Evolutionary conservation across 2,888 invertebrate species (phyloP).

Genomic region (Stegophylla sp.): DNA sequence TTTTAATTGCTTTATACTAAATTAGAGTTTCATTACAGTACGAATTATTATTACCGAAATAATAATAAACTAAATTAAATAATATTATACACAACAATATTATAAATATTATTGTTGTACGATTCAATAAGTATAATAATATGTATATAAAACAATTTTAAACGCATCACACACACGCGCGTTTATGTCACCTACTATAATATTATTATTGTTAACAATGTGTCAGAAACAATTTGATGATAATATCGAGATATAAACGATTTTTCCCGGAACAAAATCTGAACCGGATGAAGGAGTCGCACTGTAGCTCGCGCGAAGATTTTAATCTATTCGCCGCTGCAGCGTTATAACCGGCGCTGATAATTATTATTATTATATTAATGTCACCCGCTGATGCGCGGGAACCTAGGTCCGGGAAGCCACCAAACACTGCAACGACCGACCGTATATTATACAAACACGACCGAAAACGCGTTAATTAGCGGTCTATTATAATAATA

Average conservation of each 20-base stretch:
- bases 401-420: constrained; percentile 52
- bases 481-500: too few relatives aligned
- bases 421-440: constrained; percentile 48
- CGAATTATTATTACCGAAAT: constrained; percentile 3
- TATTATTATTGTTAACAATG: not conserved
- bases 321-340: constrained; percentile 26
- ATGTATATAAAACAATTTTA: too few relatives aligned
- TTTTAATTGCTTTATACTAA: constrained; percentile 29
- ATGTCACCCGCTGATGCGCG: constrained; percentile 45
- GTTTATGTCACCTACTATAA: too few relatives aligned
- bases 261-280: constrained; percentile 56
- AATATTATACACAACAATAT: not conserved
- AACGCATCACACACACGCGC: too few relatives aligned
- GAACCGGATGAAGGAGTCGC: constrained; percentile 48
- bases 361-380: constrained; percentile 41
- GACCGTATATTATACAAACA: constrained; percentile 31
- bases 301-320: constrained; percentile 40
- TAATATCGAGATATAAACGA: constrained; percentile 19
- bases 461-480: constrained; percentile 35
- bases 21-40: not conserved
- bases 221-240: not conserved
- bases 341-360: not conserved
- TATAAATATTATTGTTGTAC: not conserved
- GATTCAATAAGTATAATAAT: too few relatives aligned
- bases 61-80: not conserved